Evolutionary conservation across 2,113 vertebrate genomes (phyloP).

Genomic region (Neolamprologus fasciatus): DNA sequence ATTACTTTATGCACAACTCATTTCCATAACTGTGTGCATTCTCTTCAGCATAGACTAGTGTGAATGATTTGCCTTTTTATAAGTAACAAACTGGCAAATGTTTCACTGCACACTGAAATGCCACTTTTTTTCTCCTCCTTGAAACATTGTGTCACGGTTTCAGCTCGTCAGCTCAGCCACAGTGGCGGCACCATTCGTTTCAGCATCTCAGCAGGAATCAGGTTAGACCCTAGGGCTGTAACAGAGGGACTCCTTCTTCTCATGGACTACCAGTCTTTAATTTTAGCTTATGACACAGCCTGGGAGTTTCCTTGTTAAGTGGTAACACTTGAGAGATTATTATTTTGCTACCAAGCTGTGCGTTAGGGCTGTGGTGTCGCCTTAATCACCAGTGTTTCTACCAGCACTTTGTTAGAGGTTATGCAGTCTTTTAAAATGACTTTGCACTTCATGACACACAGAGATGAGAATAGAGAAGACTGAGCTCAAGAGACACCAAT

Average conservation of each 20-base stretch:
- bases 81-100: background rate
- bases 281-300: slow-evolving; percentile 16
- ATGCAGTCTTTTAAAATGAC: background rate
- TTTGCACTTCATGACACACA: background rate
- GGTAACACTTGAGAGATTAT: slow-evolving; percentile 19
- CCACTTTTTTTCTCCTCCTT: background rate
- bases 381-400: background rate
- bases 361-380: background rate
- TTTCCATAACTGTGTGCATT: background rate
- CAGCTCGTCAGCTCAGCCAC: background rate
- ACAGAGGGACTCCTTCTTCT: slow-evolving; percentile 20
- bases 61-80: background rate
- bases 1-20: background rate
- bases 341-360: background rate
- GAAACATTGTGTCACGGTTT: background rate
- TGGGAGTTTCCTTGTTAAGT: slow-evolving; percentile 26
- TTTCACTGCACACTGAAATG: background rate
- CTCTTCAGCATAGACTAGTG: background rate
- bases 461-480: background rate
- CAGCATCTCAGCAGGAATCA: slow-evolving; percentile 18
- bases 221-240: slow-evolving; percentile 22
- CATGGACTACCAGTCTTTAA: slow-evolving; percentile 23
- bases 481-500: background rate
- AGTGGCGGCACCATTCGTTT: background rate
- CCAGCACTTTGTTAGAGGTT: background rate